phyloP scores from a whole-genome alignment of 2,113 vertebrate genomes.

The Bos taurus region DNA sequence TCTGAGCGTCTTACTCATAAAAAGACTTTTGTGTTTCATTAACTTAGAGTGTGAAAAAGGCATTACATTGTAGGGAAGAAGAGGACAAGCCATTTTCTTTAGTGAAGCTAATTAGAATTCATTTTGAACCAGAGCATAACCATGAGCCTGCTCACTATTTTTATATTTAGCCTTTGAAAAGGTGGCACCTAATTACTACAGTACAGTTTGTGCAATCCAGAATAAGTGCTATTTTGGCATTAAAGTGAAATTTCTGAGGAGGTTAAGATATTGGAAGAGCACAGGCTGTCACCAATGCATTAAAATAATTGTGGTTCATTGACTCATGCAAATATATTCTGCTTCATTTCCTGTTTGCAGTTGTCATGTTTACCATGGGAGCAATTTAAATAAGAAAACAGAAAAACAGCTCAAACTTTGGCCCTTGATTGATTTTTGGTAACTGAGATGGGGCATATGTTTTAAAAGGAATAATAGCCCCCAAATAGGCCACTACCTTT shows the following conservation, averaged over 20 bases:
- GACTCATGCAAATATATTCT: constrained; percentile 3
- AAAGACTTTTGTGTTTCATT: constrained; percentile 21
- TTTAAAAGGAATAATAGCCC: neutral
- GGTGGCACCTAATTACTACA: neutral
- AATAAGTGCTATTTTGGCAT: constrained; percentile 42
- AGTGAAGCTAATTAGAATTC: neutral
- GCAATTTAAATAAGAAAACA: constrained; percentile 37
- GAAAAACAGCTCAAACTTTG: neutral
- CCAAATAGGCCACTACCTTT: constrained; percentile 43
- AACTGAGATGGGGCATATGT: constrained; percentile 12
- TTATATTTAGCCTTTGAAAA: constrained; percentile 31
- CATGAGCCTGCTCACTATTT: neutral
- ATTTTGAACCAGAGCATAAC: neutral
- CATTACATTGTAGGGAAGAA: neutral
- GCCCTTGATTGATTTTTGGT: neutral
- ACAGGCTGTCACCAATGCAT: neutral
- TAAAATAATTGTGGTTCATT: neutral
- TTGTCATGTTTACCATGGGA: neutral
- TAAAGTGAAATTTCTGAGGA: constrained; percentile 8
- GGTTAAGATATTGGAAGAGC: neutral
- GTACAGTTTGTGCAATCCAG: neutral
- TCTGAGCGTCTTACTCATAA: neutral
- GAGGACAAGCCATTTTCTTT: constrained; percentile 20
- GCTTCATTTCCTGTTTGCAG: neutral
- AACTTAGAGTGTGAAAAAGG: constrained; percentile 46